phyloP scores from a whole-genome alignment of 2,113 vertebrate genomes.

The Pachypanchax playfairii region DNA sequence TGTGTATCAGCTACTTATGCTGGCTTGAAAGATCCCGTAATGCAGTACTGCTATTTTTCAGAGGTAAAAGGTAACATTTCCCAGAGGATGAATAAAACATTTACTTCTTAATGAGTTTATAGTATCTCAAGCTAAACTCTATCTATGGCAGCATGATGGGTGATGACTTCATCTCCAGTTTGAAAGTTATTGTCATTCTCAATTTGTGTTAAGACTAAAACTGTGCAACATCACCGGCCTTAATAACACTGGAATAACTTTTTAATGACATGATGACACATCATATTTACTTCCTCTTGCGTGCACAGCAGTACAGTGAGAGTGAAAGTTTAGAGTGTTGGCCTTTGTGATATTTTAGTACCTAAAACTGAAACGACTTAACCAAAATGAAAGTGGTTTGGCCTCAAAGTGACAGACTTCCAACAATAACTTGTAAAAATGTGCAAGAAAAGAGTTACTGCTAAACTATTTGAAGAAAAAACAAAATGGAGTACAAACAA shows the following conservation, averaged over 20 bases:
- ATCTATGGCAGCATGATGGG: too few species aligned
- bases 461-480: background rate
- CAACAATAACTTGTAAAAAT: background rate
- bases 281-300: background rate
- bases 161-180: background rate
- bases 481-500: background rate
- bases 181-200: background rate
- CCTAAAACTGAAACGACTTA: background rate
- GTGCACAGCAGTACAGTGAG: background rate
- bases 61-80: background rate
- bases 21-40: background rate
- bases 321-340: background rate
- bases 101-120: background rate
- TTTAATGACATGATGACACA: background rate
- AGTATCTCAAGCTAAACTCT: too few species aligned
- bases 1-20: constrained; percentile 14
- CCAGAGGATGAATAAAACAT: background rate
- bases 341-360: background rate
- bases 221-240: background rate
- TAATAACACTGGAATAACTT: background rate
- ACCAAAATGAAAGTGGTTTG: background rate
- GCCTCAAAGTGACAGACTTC: background rate
- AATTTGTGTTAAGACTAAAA: background rate
- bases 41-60: background rate
- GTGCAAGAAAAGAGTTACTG: background rate